These are phyloP conservation scores for Drosophila nigrodunni DNA, from an alignment of 1,140 invertebrate genomes.

Conservation along the genomic window DNA sequence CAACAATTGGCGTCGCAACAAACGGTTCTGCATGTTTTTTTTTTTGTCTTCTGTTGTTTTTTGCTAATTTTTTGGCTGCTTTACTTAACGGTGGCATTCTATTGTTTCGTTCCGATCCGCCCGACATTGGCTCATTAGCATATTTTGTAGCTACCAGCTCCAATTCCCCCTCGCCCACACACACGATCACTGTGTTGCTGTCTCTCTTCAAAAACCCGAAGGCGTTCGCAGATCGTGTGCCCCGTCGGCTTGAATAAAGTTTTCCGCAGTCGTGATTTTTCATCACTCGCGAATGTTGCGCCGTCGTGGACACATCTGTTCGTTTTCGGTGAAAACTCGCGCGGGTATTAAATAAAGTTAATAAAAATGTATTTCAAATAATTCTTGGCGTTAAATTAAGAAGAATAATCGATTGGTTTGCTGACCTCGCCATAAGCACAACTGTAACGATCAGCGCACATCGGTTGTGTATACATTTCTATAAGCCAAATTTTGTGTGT, in stretches of 20 bases:
- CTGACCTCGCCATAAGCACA: too few species aligned
- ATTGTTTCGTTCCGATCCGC: constrained; percentile 56
- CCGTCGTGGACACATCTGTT: constrained; percentile 46
- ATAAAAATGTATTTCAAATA: background rate
- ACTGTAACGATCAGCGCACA: too few species aligned
- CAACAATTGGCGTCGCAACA: constrained; percentile 56
- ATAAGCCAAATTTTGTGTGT: too few species aligned
- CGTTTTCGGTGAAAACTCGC: background rate
- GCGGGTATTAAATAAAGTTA: constrained; percentile 14
- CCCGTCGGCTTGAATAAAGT: constrained; percentile 52
- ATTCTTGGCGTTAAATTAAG: background rate
- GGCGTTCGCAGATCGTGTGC: constrained; percentile 43
- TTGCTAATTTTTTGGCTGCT: constrained; percentile 59
- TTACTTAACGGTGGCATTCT: constrained; percentile 69
- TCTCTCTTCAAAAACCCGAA: constrained; percentile 1
- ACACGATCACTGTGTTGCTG: background rate
- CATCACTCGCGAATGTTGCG: constrained; percentile 71
- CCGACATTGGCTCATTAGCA: constrained; percentile 70
- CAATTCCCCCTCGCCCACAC: background rate
- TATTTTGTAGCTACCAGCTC: constrained; percentile 41
- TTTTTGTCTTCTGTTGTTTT: constrained; percentile 21
- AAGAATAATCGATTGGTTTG: background rate
- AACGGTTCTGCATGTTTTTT: constrained; percentile 45
- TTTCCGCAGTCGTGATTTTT: constrained; percentile 75
- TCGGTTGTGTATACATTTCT: too few species aligned